Conservation (phyloP, 1,140 invertebrate genomes). For the Grapholita molesta region DNA sequence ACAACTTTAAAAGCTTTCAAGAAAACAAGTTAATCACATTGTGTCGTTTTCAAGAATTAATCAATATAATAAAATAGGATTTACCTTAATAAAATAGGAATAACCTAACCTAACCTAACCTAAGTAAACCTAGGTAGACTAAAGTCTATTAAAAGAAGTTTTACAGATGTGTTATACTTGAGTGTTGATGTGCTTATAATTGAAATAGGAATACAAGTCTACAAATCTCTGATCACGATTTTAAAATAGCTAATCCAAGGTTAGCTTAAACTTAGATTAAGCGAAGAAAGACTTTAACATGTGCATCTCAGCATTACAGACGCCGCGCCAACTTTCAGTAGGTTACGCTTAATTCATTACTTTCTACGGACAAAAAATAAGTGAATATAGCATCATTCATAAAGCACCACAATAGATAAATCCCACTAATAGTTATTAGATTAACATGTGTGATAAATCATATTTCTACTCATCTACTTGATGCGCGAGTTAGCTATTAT, state of each 20-base stretch:
- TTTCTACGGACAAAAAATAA: constrained; percentile 25
- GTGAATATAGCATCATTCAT: constrained; percentile 28
- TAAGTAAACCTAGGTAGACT: no score
- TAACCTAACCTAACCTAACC: no score
- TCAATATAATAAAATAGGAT: not conserved
- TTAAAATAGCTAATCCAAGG: not conserved
- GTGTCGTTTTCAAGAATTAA: not conserved
- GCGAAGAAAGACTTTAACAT: not conserved
- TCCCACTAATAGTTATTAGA: constrained; percentile 54
- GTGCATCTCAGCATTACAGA: not conserved
- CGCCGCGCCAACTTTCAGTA: not conserved
- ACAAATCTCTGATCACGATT: not conserved
- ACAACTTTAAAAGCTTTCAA: no score
- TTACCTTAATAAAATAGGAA: no score
- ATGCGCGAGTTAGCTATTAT: constrained; percentile 25
- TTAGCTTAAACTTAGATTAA: not conserved
- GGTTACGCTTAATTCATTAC: constrained; percentile 10
- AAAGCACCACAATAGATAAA: constrained; percentile 43
- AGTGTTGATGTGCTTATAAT: no score
- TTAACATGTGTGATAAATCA: constrained; percentile 59
- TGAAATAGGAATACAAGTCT: no score
- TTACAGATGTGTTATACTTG: no score
- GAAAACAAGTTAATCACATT: no score
- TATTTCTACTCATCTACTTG: constrained; percentile 26
- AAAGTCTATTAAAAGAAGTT: no score